These are phyloP conservation scores for Argya squamiceps DNA, from an alignment of 2,797 vertebrate genomes.

Conservation along the genomic window DNA sequence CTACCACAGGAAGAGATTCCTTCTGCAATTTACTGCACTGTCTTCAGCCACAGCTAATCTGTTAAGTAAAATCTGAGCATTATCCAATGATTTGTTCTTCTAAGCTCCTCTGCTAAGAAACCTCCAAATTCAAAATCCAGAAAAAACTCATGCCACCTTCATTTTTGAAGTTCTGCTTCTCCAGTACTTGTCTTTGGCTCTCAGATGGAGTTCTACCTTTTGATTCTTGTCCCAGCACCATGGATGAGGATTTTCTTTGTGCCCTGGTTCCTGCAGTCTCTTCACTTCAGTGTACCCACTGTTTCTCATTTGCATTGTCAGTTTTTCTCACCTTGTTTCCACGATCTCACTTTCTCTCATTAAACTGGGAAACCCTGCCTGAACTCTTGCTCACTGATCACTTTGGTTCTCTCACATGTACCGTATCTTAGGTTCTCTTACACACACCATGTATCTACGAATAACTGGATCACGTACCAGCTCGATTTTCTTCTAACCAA, in stretches of 20 bases:
- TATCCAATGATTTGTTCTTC: not conserved
- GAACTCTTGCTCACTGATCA: not conserved
- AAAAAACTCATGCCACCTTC: not conserved
- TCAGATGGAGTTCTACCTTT: not conserved
- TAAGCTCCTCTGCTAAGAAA: not conserved
- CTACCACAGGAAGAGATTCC: not conserved
- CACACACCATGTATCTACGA: accelerated
- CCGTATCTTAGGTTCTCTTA: accelerated
- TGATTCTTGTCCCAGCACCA: not conserved
- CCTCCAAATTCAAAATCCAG: not conserved
- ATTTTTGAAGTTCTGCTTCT: not conserved
- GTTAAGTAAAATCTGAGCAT: not conserved
- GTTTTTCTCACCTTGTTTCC: not conserved
- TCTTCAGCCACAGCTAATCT: not conserved
- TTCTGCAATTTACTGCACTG: not conserved
- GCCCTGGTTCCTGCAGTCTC: not conserved
- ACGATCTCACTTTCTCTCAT: not conserved
- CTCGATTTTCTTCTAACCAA: not conserved
- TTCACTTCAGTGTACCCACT: not conserved
- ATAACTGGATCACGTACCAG: accelerated
- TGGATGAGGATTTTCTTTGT: not conserved
- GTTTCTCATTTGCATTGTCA: not conserved
- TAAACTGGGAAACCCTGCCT: not conserved
- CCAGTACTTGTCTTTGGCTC: not conserved
- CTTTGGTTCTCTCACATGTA: not conserved